These are phyloP conservation scores for Lissonota sp. DNA, from an alignment of 2,888 invertebrate genomes.

Conservation along the genomic window DNA sequence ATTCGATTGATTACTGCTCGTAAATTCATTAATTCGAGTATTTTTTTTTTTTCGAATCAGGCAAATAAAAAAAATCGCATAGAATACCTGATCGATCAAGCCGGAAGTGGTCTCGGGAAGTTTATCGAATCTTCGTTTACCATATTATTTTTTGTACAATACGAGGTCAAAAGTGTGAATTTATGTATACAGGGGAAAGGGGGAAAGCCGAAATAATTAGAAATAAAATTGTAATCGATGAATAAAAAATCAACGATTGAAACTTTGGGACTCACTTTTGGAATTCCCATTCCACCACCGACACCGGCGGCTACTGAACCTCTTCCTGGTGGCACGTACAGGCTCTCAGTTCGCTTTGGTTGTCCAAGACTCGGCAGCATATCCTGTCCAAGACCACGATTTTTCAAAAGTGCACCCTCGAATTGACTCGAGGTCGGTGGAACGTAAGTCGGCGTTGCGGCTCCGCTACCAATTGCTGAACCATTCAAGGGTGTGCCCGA, in stretches of 20 bases:
- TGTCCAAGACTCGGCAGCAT: constrained; percentile 94
- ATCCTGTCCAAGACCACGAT: constrained; percentile 93
- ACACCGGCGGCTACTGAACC: constrained; percentile 80
- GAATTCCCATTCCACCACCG: constrained; percentile 68
- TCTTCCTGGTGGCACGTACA: constrained; percentile 89
- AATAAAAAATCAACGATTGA: constrained; percentile 1
- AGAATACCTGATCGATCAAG: too few species aligned
- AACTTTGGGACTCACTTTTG: constrained; percentile 74
- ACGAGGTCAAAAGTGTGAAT: too few species aligned
- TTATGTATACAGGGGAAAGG: neutral
- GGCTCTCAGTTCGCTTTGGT: constrained; percentile 95
- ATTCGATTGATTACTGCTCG: neutral
- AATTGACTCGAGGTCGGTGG: constrained; percentile 87
- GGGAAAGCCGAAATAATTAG: constrained; percentile 11
- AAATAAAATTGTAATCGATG: constrained; percentile 8
- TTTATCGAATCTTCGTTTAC: neutral
- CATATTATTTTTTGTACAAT: neutral
- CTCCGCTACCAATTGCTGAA: constrained; percentile 84
- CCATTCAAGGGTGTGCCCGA: constrained; percentile 81
- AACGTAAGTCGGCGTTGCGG: constrained; percentile 85
- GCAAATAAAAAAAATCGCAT: too few species aligned
- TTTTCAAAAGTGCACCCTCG: constrained; percentile 92
- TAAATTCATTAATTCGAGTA: too few species aligned
- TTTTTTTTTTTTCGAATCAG: neutral
- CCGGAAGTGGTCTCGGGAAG: neutral